Base-by-base conservation (phyloP, 2,888 invertebrate genomes). In the Anodontia alba region DNA sequence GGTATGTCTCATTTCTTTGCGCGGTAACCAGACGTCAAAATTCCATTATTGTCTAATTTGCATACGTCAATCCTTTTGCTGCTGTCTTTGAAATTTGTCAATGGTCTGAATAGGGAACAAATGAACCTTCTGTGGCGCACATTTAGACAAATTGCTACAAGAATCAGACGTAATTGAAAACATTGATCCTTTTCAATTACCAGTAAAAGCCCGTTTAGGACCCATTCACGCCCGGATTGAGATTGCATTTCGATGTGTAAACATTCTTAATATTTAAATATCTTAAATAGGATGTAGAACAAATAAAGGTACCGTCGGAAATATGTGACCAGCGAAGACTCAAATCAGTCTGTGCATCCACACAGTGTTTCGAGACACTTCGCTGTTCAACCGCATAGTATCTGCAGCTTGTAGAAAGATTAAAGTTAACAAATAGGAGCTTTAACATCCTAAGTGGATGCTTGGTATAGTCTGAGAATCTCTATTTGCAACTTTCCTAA, bases 161-260 rank as follows among this genome's bases (percentile, higher is more conserved):
- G 62, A 62, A 62, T 62, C 23, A 33, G 62, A 62, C 62, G 62
- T 62, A 62, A 62, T 62, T 62, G 62, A 62, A 62, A 62, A 20
- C 62, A 62, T 62, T 62, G 62, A 62, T 62, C 62, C 62, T 62
- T 62, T 62, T 62, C 62, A 62, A 62, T 62, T 62, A 62, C 62
- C 5, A 31, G 31, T 62, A 62, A 62, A 62, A 62, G 62, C 62
- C 62, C 7, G 31, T 17, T 20, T 20, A 33, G 62, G 33, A 31
- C 12, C 33, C 33, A n/a, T 62, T 62, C 62, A 62, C 33, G 62
- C 62, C 10, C 62, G 33, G 62, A 33, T 62, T 31, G 62, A 62
- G 31, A 62, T 62, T 62, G 62, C 62, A 62, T 62, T 62, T 62
- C 62, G 23, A 62, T 62, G 62, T 62, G 62, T 62, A 62, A 62